Conservation (phyloP, 1,140 invertebrate genomes). For the Cardiocondyla obscurior region DNA sequence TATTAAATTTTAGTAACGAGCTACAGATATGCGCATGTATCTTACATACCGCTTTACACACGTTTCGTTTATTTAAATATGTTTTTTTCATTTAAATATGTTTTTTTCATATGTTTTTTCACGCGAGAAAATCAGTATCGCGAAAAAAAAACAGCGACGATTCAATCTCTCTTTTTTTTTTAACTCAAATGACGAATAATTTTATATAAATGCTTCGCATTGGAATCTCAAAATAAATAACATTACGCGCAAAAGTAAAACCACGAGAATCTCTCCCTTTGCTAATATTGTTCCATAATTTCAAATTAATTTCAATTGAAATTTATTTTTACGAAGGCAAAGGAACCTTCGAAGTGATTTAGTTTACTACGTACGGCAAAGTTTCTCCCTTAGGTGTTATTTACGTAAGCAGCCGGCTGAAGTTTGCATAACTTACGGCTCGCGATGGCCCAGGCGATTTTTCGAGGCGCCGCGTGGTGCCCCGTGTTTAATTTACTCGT, state of each 20-base stretch:
- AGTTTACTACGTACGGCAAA: background rate
- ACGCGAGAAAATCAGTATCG: too few relatives aligned
- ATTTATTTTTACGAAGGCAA: constrained; percentile 13
- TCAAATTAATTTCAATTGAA: constrained; percentile 32
- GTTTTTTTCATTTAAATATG: too few relatives aligned
- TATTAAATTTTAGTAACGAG: too few relatives aligned
- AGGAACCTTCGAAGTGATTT: background rate
- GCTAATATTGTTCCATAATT: background rate
- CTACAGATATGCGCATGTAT: too few relatives aligned
- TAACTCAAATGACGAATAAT: background rate
- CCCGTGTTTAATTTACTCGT: constrained; percentile 12
- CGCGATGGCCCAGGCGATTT: constrained; percentile 1
- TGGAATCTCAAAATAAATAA: background rate
- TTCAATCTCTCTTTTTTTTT: too few relatives aligned
- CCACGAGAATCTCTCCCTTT: background rate
- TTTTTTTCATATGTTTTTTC: too few relatives aligned
- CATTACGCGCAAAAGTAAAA: background rate
- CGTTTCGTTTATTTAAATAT: too few relatives aligned
- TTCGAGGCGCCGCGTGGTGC: constrained; percentile 2
- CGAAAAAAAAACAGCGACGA: too few relatives aligned
- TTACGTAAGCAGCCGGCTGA: constrained; percentile 2
- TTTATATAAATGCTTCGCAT: background rate
- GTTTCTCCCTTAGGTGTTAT: constrained; percentile 13
- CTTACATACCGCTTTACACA: too few relatives aligned
- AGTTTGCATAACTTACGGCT: constrained; percentile 1